A percentile compares a stretch with the other conserved stretches of the same genome.
Evolutionary conservation across 37 sponge, comb jelly and placozoan species (phyloP).

Genomic region (Aplysina aerophoba): DNA sequence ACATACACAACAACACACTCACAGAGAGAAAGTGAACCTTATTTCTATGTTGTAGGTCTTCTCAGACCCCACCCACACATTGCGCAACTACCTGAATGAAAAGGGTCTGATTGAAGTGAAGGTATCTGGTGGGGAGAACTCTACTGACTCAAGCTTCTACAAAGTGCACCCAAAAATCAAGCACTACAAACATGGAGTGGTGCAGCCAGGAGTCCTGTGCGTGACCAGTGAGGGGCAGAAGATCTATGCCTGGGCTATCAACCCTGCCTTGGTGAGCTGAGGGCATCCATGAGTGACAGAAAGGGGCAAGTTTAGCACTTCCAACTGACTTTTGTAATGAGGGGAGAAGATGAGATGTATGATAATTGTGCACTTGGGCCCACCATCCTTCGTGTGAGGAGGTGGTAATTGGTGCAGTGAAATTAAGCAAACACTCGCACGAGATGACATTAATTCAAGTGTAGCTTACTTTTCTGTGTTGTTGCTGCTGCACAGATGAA

Average conservation of each 20-base stretch:
- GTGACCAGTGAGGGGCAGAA: constrained; percentile 42
- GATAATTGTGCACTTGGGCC: too few relatives aligned
- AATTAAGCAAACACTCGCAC: too few relatives aligned
- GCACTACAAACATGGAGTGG: constrained; percentile 72
- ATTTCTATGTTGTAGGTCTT: constrained; percentile 50
- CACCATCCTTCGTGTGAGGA: too few relatives aligned
- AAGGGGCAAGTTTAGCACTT: too few relatives aligned
- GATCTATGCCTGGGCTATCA: constrained; percentile 73
- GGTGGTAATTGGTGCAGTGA: too few relatives aligned
- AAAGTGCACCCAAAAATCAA: constrained; percentile 70
- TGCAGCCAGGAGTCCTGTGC: constrained; percentile 80
- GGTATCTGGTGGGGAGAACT: constrained; percentile 67
- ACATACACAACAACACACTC: too few relatives aligned
- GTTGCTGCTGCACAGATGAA: constrained; percentile 56
- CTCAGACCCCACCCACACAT: constrained; percentile 69
- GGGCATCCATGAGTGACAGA: too few relatives aligned
- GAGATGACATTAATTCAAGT: too few relatives aligned
- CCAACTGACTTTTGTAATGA: too few relatives aligned
- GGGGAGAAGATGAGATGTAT: too few relatives aligned
- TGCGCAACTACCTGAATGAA: constrained; percentile 69
- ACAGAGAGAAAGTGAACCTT: too few relatives aligned
- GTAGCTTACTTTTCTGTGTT: neutral
- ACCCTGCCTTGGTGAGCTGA: constrained; percentile 61
- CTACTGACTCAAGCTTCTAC: constrained; percentile 70
- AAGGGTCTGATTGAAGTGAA: constrained; percentile 36